Base-by-base conservation (phyloP, 2,888 invertebrate genomes). In the Napeogenes sylphis region DNA sequence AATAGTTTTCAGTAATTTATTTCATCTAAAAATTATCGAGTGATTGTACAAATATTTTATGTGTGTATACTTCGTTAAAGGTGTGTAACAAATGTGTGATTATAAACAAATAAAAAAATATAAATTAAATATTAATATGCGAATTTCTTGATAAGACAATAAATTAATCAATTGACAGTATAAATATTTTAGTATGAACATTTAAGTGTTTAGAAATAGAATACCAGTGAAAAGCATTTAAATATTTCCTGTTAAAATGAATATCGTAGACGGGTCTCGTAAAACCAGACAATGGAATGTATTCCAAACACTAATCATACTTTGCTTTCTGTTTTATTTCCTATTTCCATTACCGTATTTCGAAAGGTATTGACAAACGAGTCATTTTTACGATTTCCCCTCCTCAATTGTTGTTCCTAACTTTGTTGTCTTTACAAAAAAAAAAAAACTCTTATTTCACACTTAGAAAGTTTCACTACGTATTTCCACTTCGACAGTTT, bases 291-390 rank as follows among this genome's bases (percentile, higher is more conserved):
- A 87, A 86, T 85, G 85, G 85, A 85, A 85, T 85, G 76, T 85
- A 83, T 80, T 83, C 85, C 85, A 83, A 84, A 86, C 87, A 89
- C 90, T 90, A 89, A 89, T 90, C 88, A 89, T 87, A 89, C 87
- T 89, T 87, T 90, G 88, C 88, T 88, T 90, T 89, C 87, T 87
- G 87, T 90, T 90, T 90, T 90, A 90, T 89, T 89, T 87, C 88
- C 84, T 84, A 89, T 90, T 90, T 90, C 90, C 90, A 90, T 90
- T 90, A 90, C 83, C 87, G 85, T 90, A 90, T 89, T 90, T 89
- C 90, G 89, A 87, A 88, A 89, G 82, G 87, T 90, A 90, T 90
- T 90, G 90, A 90, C 89, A 85, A 85, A 88, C 85, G 89, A 81
- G 88, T 85, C 87, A 86, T 87, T 88, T 90, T 90, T 90, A 90